Evolutionary conservation across 2,888 invertebrate species (phyloP), one percentile per base, ranked within the genome.

Genomic region (Tachina grossa): DNA sequence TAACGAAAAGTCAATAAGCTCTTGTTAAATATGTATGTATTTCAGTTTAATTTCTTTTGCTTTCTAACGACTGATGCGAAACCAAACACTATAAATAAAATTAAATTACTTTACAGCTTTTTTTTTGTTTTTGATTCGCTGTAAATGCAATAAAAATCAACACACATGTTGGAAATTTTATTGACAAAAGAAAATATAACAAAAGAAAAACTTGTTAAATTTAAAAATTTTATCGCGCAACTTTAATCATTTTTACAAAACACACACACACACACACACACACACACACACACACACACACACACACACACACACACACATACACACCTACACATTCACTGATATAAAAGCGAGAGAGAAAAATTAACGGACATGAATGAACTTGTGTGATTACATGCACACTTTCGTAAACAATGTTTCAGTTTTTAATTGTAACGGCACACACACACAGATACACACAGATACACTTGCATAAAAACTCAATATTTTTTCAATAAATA

Each of bases 351-450:
- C 31, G 2, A 31, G 22, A 39, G 13, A 22, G 19, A 22, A 57
- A 39, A 53, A 72, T 43, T 61, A 47, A 22, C 45, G 41, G 39
- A 13, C 14, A 66, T 47, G 39, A 47, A 66, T 47, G 39, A 47
- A 43, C 49, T 66, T 39, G 31, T 31, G 31, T 31, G 31, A 31
- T 3, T 19, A 47, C 69, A 53, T 31, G 22, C 16, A 47, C 49
- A 43, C 49, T 51, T 63, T 16, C 14, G 13, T 19, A 57, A 6
- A 45, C 31, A 75, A 71, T 80, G 83, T 83, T 72, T 31, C 69
- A 83, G 66, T 85, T 83, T 84, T 85, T 76, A 85, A 85, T 83
- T 85, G 85, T 63, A 72, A 68, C 76, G 49, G 65, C 49, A 72
- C 51, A 31, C 53, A 68, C 41, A 63, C 19, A 63, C 31, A 45